Base-by-base conservation (phyloP, 2,888 invertebrate genomes). In the Dolichomitus sp. region DNA sequence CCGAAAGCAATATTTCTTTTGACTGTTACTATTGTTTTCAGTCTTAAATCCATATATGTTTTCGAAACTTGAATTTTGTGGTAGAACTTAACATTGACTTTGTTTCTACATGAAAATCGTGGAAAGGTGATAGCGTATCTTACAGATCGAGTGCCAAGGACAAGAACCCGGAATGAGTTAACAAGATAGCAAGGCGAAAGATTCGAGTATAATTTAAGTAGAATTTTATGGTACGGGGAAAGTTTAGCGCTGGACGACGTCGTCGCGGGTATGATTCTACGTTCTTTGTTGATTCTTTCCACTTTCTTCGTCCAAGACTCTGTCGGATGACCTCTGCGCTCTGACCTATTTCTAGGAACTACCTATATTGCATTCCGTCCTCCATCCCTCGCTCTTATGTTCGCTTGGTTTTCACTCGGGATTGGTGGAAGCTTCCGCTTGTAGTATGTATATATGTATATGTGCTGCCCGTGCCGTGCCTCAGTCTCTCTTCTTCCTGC, bases 331-430 rank as follows among this genome's bases (percentile, higher is more conserved):
- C 86, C 88, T 86, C 85, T 81, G 84, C 85, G 73, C 82, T 73
- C 80, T 87, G 88, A 88, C 88, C 87, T 82, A 88, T 87, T 87
- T 87, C 72, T 83, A 12, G 72, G 45, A 17, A 74, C 48, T 69
- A 70, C 77, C 77, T 78, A 66, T 50, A 54, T 27, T 65, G 74
- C 79, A 48, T 74, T 82, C 73, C 23, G 57, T n/a, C 50, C 33
- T 68, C 50, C 75, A 40, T 45, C 12, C 37, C 66, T 69, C 63
- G 30, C 40, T 73, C 61, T 68, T 77, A 66, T 37, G 59, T 50
- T 61, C 42, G 40, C 45, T 79, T 45, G 57, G 66, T 77, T 68
- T 77, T 61, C 72, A 63, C 75, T 68, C 70, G 50, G 42, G 70
- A 68, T 65, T 48, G 37, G 54, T 70, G 52, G 74, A 79, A 81